phyloP scores from a whole-genome alignment of 2,113 vertebrate genomes.

The Rallus limicola region DNA sequence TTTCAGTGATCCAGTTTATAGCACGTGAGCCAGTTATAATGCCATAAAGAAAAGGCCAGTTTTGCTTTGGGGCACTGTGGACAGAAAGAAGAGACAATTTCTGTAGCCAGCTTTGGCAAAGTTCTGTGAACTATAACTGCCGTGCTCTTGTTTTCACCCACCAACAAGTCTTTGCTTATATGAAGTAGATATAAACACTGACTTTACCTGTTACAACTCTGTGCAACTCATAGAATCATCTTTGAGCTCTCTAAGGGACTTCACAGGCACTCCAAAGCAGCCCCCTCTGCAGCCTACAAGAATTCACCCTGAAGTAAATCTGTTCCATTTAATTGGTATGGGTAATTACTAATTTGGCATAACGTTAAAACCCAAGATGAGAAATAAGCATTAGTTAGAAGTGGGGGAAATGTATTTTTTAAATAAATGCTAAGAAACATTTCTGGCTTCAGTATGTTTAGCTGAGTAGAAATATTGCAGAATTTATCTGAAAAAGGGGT shows the following conservation, averaged over 20 bases:
- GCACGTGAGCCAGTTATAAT: not conserved
- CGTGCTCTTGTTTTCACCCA: not conserved
- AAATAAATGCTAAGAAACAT: not conserved
- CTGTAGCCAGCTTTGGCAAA: not conserved
- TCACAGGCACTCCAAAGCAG: not conserved
- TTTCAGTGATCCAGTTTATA: not conserved
- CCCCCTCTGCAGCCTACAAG: not conserved
- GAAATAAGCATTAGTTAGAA: not conserved
- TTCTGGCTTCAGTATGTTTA: not conserved
- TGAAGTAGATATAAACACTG: not conserved
- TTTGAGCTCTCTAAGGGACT: not conserved
- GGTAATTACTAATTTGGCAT: not conserved
- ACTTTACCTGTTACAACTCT: not conserved
- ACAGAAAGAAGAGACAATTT: not conserved
- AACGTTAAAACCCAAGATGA: constrained; percentile 19
- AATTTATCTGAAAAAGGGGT: not conserved
- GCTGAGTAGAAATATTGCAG: not conserved
- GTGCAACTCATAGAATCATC: not conserved
- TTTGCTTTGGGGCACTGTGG: not conserved
- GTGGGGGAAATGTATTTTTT: not conserved
- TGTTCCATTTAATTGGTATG: not conserved
- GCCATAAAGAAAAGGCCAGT: not conserved
- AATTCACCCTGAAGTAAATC: constrained; percentile 8
- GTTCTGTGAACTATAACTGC: not conserved
- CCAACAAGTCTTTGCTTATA: not conserved